Evolutionary conservation across 2,113 vertebrate genomes (phyloP).

Genomic region (Antigone vipio): DNA sequence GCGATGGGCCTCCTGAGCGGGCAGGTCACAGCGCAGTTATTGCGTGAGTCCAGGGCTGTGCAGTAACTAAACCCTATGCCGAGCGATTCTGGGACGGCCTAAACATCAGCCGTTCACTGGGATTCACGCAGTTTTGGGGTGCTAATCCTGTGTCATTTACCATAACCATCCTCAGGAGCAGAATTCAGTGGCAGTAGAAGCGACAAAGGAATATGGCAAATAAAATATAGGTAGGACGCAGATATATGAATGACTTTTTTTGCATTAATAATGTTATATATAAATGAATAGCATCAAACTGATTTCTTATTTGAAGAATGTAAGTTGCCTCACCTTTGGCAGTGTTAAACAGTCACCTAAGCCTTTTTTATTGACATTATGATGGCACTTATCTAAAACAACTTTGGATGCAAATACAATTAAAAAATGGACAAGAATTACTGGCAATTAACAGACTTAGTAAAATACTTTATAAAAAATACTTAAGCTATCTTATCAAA

Average conservation of each 20-base stretch:
- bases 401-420: neutral
- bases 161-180: rapidly evolving
- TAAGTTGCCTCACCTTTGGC: neutral
- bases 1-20: neutral
- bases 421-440: neutral
- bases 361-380: neutral
- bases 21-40: rapidly evolving
- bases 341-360: neutral
- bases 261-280: rapidly evolving
- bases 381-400: neutral
- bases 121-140: neutral
- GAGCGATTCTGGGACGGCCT: neutral
- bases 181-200: neutral
- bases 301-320: neutral
- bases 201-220: rapidly evolving
- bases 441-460: neutral
- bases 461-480: neutral
- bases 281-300: neutral
- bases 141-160: neutral
- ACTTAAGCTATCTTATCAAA: neutral
- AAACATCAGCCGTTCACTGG: neutral
- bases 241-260: neutral
- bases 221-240: neutral
- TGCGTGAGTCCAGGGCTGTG: neutral
- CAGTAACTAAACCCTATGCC: neutral